Conservation (phyloP, 2,113 vertebrate genomes). For the Loxodonta africana region DNA sequence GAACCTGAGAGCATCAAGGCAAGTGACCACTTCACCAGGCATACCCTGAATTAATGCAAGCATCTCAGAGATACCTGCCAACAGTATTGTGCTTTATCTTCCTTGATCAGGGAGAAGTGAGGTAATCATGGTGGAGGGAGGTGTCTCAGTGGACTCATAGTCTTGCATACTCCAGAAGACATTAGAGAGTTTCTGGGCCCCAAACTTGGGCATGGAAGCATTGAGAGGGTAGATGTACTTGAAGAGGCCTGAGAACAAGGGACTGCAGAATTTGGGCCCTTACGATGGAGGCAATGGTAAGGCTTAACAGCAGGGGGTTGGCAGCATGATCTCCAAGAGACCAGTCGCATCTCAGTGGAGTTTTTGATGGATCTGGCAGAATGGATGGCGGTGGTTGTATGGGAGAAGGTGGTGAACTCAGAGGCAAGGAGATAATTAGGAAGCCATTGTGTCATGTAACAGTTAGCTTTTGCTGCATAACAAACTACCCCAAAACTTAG, state of each 20-base stretch:
- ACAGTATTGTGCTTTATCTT: background rate
- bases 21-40: background rate
- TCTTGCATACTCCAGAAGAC: background rate
- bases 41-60: background rate
- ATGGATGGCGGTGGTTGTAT: background rate
- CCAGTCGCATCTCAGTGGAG: background rate
- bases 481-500: too few species aligned
- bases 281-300: background rate
- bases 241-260: background rate
- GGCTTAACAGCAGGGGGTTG: background rate
- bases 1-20: background rate
- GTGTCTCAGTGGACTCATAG: background rate
- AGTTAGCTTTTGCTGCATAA: background rate
- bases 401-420: background rate
- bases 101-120: background rate
- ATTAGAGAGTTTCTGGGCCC: background rate
- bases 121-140: background rate
- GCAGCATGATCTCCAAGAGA: background rate
- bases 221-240: background rate
- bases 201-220: background rate
- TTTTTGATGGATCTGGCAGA: background rate
- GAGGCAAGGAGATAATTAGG: background rate
- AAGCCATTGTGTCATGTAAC: background rate
- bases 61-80: background rate
- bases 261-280: conserved; percentile 26